Percentiles rank a stretch among this genome's conserved stretches.
Evolutionary conservation across 64 coral and sea anemone species (phyloP).

Genomic region (Actinia tenebrosa): DNA sequence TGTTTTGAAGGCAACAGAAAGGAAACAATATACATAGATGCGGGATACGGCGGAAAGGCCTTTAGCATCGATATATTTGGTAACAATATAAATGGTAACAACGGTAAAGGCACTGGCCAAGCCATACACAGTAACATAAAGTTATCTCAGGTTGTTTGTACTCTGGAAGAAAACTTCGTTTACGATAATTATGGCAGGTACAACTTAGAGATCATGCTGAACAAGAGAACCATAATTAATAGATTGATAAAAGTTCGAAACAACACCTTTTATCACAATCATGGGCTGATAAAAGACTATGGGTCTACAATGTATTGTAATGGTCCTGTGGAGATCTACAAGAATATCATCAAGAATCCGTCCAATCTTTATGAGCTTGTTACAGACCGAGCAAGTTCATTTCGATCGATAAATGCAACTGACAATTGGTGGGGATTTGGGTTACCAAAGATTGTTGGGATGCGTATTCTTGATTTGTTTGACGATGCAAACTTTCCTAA

Average conservation of each 20-base stretch:
- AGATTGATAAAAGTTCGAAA: neutral
- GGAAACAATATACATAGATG: too few species aligned
- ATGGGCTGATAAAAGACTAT: slow-evolving; percentile 8
- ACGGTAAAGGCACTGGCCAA: too few species aligned
- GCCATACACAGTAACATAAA: too few species aligned
- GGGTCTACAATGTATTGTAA: slow-evolving; percentile 19
- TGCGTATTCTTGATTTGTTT: slow-evolving; percentile 22
- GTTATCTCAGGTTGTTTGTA: too few species aligned
- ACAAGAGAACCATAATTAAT: too few species aligned
- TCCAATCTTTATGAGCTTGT: slow-evolving; percentile 15
- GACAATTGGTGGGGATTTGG: slow-evolving; percentile 52
- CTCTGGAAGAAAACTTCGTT: too few species aligned
- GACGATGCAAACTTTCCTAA: neutral
- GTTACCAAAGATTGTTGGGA: neutral
- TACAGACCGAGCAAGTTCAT: neutral
- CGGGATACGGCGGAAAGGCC: too few species aligned
- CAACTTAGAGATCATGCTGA: too few species aligned
- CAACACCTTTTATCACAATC: slow-evolving; percentile 32
- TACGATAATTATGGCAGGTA: too few species aligned
- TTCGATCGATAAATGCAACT: slow-evolving; percentile 8
- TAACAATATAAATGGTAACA: too few species aligned
- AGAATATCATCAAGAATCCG: neutral
- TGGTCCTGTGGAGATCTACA: slow-evolving; percentile 9
- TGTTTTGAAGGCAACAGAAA: too few species aligned
- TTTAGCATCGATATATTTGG: too few species aligned